Evolutionary conservation across 2,797 vertebrate genomes (phyloP).

Genomic region (Artibeus jamaicensis): DNA sequence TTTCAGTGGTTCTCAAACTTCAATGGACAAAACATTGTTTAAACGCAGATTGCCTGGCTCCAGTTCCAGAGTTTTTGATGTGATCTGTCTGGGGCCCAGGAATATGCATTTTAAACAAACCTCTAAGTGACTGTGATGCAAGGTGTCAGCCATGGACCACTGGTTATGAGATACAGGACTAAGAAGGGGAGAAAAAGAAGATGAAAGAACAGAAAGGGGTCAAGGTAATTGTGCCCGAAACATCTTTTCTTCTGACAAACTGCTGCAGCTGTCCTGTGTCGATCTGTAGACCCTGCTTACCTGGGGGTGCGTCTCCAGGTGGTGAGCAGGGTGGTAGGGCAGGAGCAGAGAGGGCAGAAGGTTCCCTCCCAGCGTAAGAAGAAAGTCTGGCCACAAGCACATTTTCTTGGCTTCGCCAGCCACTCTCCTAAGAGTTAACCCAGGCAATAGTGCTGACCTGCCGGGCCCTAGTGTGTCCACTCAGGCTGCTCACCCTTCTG

Average conservation of each 20-base stretch:
- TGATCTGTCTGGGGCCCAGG: neutral
- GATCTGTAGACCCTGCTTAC: neutral
- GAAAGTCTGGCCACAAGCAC: neutral
- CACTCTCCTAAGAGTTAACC: neutral
- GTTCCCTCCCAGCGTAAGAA: neutral
- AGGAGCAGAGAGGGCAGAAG: neutral
- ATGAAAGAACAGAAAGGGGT: neutral
- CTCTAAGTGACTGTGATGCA: neutral
- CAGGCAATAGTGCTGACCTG: too few species aligned
- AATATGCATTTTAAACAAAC: neutral
- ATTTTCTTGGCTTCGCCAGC: neutral
- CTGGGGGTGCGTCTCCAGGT: neutral
- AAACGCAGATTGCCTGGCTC: neutral
- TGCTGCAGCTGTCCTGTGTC: neutral
- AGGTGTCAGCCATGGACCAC: neutral
- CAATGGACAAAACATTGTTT: neutral
- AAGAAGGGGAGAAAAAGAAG: neutral
- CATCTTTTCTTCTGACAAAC: neutral
- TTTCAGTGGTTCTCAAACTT: neutral
- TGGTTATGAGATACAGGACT: neutral
- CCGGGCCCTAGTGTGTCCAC: neutral
- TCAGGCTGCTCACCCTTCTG: neutral
- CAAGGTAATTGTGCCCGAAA: neutral
- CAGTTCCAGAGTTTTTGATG: neutral
- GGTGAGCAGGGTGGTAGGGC: neutral